A percentile compares a stretch with the other conserved stretches of the same genome.
phyloP scores from a whole-genome alignment of 2,888 invertebrate species.

The Melieria omissa region DNA sequence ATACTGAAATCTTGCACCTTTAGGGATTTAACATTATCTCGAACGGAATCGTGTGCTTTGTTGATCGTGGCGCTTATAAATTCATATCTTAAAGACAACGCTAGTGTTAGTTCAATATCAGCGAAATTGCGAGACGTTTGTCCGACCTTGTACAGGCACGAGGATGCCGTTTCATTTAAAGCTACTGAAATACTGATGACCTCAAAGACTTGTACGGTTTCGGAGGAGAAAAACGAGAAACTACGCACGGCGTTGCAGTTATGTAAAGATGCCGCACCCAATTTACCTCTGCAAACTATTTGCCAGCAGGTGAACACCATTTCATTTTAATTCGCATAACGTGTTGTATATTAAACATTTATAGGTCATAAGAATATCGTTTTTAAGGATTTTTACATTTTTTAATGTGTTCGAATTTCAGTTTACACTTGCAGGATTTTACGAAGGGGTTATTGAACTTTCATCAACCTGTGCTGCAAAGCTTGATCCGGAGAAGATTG shows the following conservation, averaged over 20 bases:
- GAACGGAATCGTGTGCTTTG: conserved; percentile 73
- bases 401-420: conserved; percentile 28
- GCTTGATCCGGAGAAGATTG: conserved; percentile 89
- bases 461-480: conserved; percentile 85
- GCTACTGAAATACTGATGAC: conserved; percentile 90
- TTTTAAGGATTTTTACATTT: background rate
- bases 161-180: conserved; percentile 96
- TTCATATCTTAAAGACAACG: conserved; percentile 93
- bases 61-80: conserved; percentile 88
- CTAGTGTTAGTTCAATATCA: conserved; percentile 92
- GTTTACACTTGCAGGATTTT: conserved; percentile 83
- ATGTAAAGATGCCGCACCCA: conserved; percentile 89
- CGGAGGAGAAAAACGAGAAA: conserved; percentile 81
- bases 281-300: conserved; percentile 84
- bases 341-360: background rate
- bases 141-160: conserved; percentile 91
- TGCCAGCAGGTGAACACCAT: conserved; percentile 73
- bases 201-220: conserved; percentile 79
- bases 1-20: conserved; percentile 73
- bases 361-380: background rate
- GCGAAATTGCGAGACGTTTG: conserved; percentile 88
- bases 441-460: conserved; percentile 89
- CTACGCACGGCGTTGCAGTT: conserved; percentile 82
- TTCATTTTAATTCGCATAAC: background rate
- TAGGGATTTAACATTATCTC: conserved; percentile 68